Percentiles rank a stretch among this genome's conserved stretches.
phyloP scores from a whole-genome alignment of 1,140 invertebrate genomes.

The Ectropis grisescens region DNA sequence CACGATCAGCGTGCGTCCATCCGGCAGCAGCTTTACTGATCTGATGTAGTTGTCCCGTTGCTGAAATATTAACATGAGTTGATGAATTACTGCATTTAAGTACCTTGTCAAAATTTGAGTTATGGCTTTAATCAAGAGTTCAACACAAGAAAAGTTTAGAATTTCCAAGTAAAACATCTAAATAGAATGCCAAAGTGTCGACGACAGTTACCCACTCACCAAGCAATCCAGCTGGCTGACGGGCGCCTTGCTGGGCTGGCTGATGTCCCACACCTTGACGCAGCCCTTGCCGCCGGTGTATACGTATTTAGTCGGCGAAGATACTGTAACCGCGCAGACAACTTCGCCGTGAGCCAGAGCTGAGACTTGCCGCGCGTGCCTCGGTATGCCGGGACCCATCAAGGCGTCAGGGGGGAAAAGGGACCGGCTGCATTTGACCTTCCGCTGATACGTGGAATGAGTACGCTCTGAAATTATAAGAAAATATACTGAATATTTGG shows the following conservation, averaged over 20 bases:
- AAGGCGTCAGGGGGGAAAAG: slow-evolving; percentile 95
- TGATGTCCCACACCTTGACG: slow-evolving; percentile 96
- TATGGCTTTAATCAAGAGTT: too few species aligned
- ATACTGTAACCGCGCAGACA: slow-evolving; percentile 92
- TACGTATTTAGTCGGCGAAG: slow-evolving; percentile 95
- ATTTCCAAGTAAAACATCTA: too few species aligned
- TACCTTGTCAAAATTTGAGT: not conserved
- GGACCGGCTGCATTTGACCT: slow-evolving; percentile 92
- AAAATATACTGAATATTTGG: too few species aligned
- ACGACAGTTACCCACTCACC: slow-evolving; percentile 74
- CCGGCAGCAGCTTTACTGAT: slow-evolving; percentile 96
- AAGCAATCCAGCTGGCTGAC: slow-evolving; percentile 89
- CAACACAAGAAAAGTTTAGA: too few species aligned
- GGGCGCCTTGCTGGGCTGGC: slow-evolving; percentile 86
- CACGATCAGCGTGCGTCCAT: slow-evolving; percentile 95
- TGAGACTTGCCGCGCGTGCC: slow-evolving; percentile 93
- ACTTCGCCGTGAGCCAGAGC: slow-evolving; percentile 96
- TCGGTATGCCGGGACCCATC: slow-evolving; percentile 93
- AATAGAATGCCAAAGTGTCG: slow-evolving; percentile 1
- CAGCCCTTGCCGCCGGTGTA: slow-evolving; percentile 98
- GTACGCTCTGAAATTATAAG: slow-evolving; percentile 78
- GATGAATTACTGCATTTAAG: slow-evolving; percentile 6
- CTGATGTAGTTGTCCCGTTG: slow-evolving; percentile 98
- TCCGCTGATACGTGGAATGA: slow-evolving; percentile 91
- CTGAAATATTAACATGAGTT: too few species aligned